Percentiles rank a stretch among this genome's conserved stretches.
These are phyloP conservation scores for Papilio aristodemus DNA, from an alignment of 1,140 invertebrate species.

Conservation along the genomic window DNA sequence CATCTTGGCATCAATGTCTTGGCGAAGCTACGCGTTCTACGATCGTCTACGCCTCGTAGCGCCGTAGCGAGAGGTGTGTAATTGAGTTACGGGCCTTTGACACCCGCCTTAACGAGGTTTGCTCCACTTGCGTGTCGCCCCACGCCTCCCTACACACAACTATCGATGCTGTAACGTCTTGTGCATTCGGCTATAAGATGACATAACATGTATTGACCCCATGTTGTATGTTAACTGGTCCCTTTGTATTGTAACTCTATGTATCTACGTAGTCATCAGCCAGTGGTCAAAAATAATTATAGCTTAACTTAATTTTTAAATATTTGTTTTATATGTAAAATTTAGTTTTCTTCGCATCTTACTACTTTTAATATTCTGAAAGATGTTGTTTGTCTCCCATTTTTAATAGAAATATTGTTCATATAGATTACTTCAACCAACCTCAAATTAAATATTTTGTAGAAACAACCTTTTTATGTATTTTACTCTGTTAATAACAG, in stretches of 20 bases:
- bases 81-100: constrained; percentile 77
- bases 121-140: constrained; percentile 55
- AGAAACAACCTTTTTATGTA: too few species aligned
- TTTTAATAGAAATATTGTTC: too few species aligned
- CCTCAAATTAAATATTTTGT: too few species aligned
- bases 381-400: too few species aligned
- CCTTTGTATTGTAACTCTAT: background rate
- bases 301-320: too few species aligned
- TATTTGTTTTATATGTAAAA: too few species aligned
- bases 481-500: too few species aligned
- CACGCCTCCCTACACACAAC: constrained; percentile 15
- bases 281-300: too few species aligned
- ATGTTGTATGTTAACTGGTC: background rate
- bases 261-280: too few species aligned
- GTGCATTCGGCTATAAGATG: constrained; percentile 19
- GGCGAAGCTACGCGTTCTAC: constrained; percentile 7
- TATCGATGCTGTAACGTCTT: constrained; percentile 24
- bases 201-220: constrained; percentile 10
- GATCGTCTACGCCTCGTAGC: constrained; percentile 28
- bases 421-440: too few species aligned
- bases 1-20: constrained; percentile 13
- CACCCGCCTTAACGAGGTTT: constrained; percentile 70
- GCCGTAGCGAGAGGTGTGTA: constrained; percentile 64
- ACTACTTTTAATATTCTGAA: too few species aligned
- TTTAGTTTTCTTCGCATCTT: too few species aligned